These are phyloP conservation scores for Eulemur macaco DNA, from an alignment of 2,113 vertebrate species.

Conservation along the genomic window DNA sequence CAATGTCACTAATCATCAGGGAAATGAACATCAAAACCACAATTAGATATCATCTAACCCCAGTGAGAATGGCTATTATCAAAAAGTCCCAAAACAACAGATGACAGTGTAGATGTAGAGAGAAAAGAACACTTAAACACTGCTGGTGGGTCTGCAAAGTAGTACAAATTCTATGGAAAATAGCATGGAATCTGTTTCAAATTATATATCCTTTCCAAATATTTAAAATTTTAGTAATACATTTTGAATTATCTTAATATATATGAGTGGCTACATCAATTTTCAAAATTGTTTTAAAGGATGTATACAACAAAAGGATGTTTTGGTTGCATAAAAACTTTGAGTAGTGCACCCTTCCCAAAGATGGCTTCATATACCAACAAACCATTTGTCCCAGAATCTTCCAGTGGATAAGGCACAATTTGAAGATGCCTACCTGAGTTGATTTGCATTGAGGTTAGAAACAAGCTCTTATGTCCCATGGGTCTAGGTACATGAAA, in stretches of 20 bases:
- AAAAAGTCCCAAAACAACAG: too few relatives aligned
- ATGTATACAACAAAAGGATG: neutral
- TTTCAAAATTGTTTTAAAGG: slow-evolving; percentile 13
- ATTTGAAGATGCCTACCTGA: neutral
- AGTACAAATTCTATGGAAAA: too few relatives aligned
- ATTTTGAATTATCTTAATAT: neutral
- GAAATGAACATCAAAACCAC: too few relatives aligned
- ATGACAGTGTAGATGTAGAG: too few relatives aligned
- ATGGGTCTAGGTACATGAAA: neutral
- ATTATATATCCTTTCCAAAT: neutral
- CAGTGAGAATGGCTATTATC: too few relatives aligned
- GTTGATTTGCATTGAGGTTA: neutral
- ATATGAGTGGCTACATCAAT: neutral
- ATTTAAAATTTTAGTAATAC: neutral
- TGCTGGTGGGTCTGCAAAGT: too few relatives aligned
- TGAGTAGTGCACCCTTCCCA: neutral
- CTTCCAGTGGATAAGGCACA: neutral
- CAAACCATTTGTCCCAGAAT: neutral
- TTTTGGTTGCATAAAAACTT: neutral
- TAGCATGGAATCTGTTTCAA: neutral
- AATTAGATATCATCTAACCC: too few relatives aligned
- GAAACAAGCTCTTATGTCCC: neutral
- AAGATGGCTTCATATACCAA: neutral
- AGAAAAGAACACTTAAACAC: too few relatives aligned
- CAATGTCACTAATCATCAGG: too few relatives aligned